Evolutionary conservation across 2,113 vertebrate species (phyloP), one percentile per base, ranked within the genome.

Genomic region (Xiphophorus maculatus): DNA sequence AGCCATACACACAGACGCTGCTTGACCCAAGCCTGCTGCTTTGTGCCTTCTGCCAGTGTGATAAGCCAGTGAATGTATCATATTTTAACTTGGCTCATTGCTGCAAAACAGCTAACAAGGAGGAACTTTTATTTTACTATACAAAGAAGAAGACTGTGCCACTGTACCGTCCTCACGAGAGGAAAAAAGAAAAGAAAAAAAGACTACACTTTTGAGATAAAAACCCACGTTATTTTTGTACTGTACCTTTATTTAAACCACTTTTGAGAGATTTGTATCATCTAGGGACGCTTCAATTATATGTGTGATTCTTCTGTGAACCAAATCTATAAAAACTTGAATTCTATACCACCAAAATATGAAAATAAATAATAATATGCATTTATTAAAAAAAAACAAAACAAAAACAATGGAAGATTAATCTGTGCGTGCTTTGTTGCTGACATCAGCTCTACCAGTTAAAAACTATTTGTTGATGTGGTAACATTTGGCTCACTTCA

Each of bases 251-350:
- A 93, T 94, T 94, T 94, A 94, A 93, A 87, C 62, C 87, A 89
- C 74, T 84, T 88, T 85, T 88, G 79, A 83, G 89, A 81, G 63
- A 84, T 75, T 64, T 91, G 84, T 90, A 70, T 88, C 51, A 83
- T 88, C 35, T 89, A 87, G 89, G 87, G 81, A 92, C 76, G 80
- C 87, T 84, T 90, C 62, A 85, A 85, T 90, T 88, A 73, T 44
- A 30, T 84, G 73, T 90, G 86, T 88, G 87, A 92, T 94, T 90
- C 48, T 70, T 87, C 83, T 93, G 81, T 93, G 88, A 91, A 93
- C 89, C 90, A 93, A 88, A 91, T 93, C 84, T 93, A 87, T 92
- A 84, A 90, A 93, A 88, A 93, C 92, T 93, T 94, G 91, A 94
- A 94, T 86, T 92, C 40, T 92, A 64, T 92, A 89, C 69, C 76